Base-by-base conservation (phyloP, 2,888 invertebrate species). In the Plebejus argus region DNA sequence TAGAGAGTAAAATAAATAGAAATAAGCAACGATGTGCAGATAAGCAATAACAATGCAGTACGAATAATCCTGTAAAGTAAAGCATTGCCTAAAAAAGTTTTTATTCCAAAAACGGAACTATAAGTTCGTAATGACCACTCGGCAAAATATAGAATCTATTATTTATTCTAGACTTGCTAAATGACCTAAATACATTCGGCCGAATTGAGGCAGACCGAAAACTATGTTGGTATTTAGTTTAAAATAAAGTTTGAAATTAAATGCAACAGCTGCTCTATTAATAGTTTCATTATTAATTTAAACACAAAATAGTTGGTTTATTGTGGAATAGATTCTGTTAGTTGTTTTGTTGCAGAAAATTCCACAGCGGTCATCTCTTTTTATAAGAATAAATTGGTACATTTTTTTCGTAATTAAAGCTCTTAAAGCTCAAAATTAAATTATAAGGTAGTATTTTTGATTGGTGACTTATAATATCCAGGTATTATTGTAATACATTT, bases 221-320 rank as follows among this genome's bases (percentile, higher is more conserved):
- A 49, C 75, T 75, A 75, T 75, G 72, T 72, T 53, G 28, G 53
- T 49, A 75, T 75, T 75, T 75, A 35, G 76, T 76, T 58, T 76
- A 61, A 76, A 39, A 61, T 76, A 61, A 61, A 76, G 76, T 61
- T 76, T 76, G 49, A 28, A 74, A 74, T 53, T 45, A 66, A 66
- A 66, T 18, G 66, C 66, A 66, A 66, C 66, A 66, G 66, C 28
- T 66, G 66, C 66, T 33, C 28, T 66, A 66, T 66, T 66, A 66
- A 66, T 66, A 66, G 66, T 33, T 66, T 66, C 2, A 28, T 66
- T 33, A 66, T 66, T 33, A 28, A 33, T 33, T 66, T 33, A 33
- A 66, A 66, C 23, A 66, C 61, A 66, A 23, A 23, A 66, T 66
- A 12, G 23, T 28, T 23, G 10, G 61, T 66, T 66, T 66, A 3